Percentiles rank a stretch among this genome's conserved stretches.
Evolutionary conservation across 2,113 vertebrate species (phyloP).

Genomic region (Myrmecophaga tridactyla): DNA sequence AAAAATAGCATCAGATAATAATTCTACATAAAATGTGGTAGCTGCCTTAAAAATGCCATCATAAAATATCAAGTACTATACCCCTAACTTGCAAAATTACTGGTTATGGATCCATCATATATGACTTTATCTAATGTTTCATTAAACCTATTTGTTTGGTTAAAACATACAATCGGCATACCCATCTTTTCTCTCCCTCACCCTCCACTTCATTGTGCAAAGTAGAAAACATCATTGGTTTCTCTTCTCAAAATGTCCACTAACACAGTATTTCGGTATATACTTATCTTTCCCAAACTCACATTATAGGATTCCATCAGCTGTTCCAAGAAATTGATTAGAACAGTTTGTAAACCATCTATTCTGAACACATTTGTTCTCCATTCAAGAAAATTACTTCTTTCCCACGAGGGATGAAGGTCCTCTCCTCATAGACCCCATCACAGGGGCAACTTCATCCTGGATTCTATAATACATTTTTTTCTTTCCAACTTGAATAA

Average conservation of each 20-base stretch:
- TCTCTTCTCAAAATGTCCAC: background rate
- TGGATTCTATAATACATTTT: background rate
- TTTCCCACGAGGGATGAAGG: background rate
- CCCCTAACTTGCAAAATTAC: background rate
- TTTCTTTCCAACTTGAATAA: background rate
- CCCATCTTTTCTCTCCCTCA: background rate
- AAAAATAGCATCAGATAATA: background rate
- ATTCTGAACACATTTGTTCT: background rate
- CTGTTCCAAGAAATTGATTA: background rate
- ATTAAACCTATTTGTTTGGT: background rate
- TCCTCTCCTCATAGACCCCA: background rate
- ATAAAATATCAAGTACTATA: background rate
- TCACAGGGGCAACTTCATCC: background rate
- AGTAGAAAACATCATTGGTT: background rate
- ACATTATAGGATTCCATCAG: background rate
- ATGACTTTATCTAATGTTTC: background rate
- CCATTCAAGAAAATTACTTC: background rate
- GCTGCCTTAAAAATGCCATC: background rate
- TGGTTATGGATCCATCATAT: background rate
- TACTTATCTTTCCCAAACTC: background rate
- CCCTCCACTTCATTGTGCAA: background rate
- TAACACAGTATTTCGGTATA: background rate
- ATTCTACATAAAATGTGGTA: background rate
- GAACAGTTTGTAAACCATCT: background rate
- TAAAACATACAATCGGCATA: background rate